phyloP scores from a whole-genome alignment of 2,113 vertebrate species.

The Lucifuga dentata region DNA sequence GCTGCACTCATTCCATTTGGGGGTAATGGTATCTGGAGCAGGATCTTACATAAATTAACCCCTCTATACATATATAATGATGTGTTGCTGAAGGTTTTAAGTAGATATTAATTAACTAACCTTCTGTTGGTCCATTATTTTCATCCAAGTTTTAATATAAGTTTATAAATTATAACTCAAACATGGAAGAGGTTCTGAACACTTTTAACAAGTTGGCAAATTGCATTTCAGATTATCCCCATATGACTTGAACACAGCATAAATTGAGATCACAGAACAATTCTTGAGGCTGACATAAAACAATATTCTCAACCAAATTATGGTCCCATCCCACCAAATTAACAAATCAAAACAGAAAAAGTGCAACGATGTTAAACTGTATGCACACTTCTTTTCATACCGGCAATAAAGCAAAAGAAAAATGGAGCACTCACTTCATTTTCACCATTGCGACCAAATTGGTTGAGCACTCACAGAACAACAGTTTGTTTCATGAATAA shows the following conservation, averaged over 20 bases:
- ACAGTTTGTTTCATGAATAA: constrained; percentile 64
- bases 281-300: constrained; percentile 56
- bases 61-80: constrained; percentile 2
- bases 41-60: neutral
- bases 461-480: constrained; percentile 70
- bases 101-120: too few relatives aligned
- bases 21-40: neutral
- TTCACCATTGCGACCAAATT: constrained; percentile 70
- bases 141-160: constrained; percentile 21
- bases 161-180: constrained; percentile 10
- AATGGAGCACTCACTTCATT: constrained; percentile 69
- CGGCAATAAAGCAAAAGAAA: constrained; percentile 71
- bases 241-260: constrained; percentile 57
- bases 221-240: constrained; percentile 6
- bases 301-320: constrained; percentile 57
- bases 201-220: neutral
- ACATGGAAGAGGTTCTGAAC: constrained; percentile 6
- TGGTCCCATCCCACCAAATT: constrained; percentile 32
- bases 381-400: constrained; percentile 65
- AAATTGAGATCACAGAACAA: constrained; percentile 71
- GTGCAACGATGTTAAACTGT: constrained; percentile 70
- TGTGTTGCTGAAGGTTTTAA: neutral
- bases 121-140: neutral
- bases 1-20: constrained; percentile 59
- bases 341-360: constrained; percentile 63